These are phyloP conservation scores for Rhopalosiphum padi DNA, from an alignment of 1,140 invertebrate species.

Conservation along the genomic window DNA sequence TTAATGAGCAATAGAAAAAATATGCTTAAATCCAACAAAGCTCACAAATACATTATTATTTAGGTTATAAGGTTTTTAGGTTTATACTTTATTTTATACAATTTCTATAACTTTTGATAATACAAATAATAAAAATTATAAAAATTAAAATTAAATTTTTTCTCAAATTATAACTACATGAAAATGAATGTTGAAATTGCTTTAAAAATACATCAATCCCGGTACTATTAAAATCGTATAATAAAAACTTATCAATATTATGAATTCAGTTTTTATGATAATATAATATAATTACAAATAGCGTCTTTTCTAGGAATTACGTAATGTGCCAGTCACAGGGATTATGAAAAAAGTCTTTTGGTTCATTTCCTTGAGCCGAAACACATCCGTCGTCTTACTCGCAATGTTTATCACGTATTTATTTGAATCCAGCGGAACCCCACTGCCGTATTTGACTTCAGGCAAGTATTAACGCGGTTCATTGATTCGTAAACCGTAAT, in stretches of 20 bases:
- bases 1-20: too few species aligned
- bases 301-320: slow-evolving; percentile 14
- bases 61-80: too few species aligned
- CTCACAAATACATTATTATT: too few species aligned
- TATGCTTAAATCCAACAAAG: too few species aligned
- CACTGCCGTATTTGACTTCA: slow-evolving; percentile 25
- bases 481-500: not conserved
- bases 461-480: not conserved
- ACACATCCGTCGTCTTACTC: slow-evolving; percentile 67
- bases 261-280: not conserved
- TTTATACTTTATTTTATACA: too few species aligned
- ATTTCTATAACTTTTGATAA: too few species aligned
- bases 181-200: too few species aligned
- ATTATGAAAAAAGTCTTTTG: slow-evolving; percentile 60
- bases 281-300: not conserved
- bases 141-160: too few species aligned
- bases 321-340: slow-evolving; percentile 17
- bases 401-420: slow-evolving; percentile 39
- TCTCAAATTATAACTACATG: too few species aligned
- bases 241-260: not conserved
- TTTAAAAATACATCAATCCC: not conserved
- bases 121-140: too few species aligned
- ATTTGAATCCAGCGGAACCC: slow-evolving; percentile 24
- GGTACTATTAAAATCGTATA: not conserved
- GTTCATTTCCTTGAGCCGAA: slow-evolving; percentile 64